A percentile compares a stretch with the other conserved stretches of the same genome.
These are phyloP conservation scores for Bombylius major DNA, from an alignment of 2,888 invertebrate genomes.

Conservation along the genomic window DNA sequence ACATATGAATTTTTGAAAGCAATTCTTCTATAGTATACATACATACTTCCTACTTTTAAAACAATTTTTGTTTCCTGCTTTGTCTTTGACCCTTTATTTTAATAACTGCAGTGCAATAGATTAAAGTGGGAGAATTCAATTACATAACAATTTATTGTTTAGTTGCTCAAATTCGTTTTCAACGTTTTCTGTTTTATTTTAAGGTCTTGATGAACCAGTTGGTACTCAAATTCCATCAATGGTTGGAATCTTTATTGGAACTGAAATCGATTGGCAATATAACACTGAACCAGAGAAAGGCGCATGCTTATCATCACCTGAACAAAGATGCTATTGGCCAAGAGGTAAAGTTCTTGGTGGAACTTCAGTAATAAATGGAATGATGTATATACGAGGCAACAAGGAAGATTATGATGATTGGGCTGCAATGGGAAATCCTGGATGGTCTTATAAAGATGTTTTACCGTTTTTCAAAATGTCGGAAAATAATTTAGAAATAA, in stretches of 20 bases:
- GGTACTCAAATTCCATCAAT: constrained; percentile 82
- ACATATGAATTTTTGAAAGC: too few relatives aligned
- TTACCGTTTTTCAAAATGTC: constrained; percentile 81
- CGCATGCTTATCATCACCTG: constrained; percentile 61
- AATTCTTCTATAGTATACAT: too few relatives aligned
- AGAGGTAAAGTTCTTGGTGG: constrained; percentile 83
- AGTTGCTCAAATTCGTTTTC: too few relatives aligned
- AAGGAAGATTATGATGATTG: constrained; percentile 77
- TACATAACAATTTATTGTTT: too few relatives aligned
- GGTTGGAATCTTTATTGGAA: constrained; percentile 75
- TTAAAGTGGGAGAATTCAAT: too few relatives aligned
- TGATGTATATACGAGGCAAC: constrained; percentile 90
- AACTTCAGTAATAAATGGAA: constrained; percentile 86
- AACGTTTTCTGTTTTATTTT: background rate
- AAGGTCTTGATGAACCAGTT: constrained; percentile 73
- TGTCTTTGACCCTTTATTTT: too few relatives aligned
- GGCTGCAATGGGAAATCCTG: constrained; percentile 73
- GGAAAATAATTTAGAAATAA: constrained; percentile 62
- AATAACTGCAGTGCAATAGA: too few relatives aligned
- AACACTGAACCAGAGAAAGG: constrained; percentile 69
- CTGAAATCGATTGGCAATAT: constrained; percentile 79
- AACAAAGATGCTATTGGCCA: constrained; percentile 68
- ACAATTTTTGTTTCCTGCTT: too few relatives aligned
- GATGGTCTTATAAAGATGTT: constrained; percentile 82
- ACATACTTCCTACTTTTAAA: too few relatives aligned